A percentile compares a stretch with the other conserved stretches of the same genome.
Evolutionary conservation across 2,797 vertebrate species (phyloP).

Genomic region (Lophius americanus): DNA sequence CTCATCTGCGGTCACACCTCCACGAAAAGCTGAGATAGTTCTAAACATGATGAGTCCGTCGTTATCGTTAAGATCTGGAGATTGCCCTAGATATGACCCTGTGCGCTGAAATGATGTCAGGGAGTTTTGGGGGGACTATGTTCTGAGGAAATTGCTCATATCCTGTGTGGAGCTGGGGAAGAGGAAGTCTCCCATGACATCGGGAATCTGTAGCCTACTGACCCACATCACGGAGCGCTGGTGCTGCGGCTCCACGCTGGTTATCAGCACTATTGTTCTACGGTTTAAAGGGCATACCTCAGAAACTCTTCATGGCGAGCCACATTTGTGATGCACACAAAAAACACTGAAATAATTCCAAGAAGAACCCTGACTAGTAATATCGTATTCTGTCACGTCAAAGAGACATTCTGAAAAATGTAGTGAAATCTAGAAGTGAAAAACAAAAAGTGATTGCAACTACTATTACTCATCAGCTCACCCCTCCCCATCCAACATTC

Average conservation of each 20-base stretch:
- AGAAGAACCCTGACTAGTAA: no score
- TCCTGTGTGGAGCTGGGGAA: conserved; percentile 70
- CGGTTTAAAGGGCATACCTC: not conserved
- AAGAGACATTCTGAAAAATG: no score
- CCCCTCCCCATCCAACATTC: no score
- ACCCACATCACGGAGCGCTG: conserved; percentile 65
- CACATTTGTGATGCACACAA: no score
- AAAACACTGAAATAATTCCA: no score
- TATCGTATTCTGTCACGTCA: no score
- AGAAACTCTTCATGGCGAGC: not conserved
- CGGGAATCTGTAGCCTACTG: conserved; percentile 69
- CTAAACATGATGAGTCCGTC: no score
- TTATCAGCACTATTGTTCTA: not conserved
- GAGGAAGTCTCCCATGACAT: conserved; percentile 71
- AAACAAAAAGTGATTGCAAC: no score
- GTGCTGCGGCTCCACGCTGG: conserved; percentile 11
- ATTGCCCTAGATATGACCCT: conserved; percentile 46
- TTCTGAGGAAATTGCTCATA: conserved; percentile 74
- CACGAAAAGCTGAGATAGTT: no score
- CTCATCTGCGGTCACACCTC: not conserved
- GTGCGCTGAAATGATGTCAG: conserved; percentile 46
- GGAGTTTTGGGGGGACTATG: conserved; percentile 45
- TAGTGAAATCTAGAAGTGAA: no score
- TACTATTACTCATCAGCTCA: no score
- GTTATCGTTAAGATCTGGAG: conserved; percentile 17